phyloP scores from a whole-genome alignment of 1,140 invertebrate species.

The Mizuhopecten yessoensis region DNA sequence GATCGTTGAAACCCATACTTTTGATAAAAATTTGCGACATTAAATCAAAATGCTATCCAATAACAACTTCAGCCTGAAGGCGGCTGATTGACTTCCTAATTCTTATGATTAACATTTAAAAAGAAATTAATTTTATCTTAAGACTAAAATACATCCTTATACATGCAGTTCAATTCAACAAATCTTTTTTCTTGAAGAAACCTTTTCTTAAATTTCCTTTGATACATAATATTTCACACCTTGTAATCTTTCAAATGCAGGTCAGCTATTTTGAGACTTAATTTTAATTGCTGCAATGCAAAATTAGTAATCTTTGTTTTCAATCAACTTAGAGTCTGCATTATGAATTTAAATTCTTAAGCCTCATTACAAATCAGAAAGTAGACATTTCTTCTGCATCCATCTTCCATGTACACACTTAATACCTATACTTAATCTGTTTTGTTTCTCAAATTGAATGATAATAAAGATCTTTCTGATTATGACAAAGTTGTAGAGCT shows the following conservation, averaged over 20 bases:
- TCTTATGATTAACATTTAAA: background rate
- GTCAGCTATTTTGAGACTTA: slow-evolving; percentile 2
- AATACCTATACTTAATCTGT: background rate
- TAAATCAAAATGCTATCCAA: background rate
- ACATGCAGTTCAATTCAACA: background rate
- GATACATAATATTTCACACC: slow-evolving; percentile 7
- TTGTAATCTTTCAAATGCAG: background rate
- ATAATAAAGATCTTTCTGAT: too few species aligned
- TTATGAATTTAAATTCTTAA: background rate
- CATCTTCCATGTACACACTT: background rate
- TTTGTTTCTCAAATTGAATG: background rate
- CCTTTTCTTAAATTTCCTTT: background rate
- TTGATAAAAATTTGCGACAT: slow-evolving; percentile 22
- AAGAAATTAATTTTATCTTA: slow-evolving; percentile 7
- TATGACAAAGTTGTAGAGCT: background rate
- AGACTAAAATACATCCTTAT: background rate
- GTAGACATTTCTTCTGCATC: background rate
- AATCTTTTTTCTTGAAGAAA: background rate
- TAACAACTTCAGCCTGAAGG: background rate
- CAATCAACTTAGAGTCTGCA: background rate
- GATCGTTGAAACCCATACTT: background rate
- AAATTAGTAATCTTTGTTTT: background rate
- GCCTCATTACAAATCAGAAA: background rate
- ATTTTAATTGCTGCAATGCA: background rate
- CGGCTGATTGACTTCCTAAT: background rate